Base-by-base conservation (phyloP, 2,888 invertebrate species). In the Griposia aprilina region DNA sequence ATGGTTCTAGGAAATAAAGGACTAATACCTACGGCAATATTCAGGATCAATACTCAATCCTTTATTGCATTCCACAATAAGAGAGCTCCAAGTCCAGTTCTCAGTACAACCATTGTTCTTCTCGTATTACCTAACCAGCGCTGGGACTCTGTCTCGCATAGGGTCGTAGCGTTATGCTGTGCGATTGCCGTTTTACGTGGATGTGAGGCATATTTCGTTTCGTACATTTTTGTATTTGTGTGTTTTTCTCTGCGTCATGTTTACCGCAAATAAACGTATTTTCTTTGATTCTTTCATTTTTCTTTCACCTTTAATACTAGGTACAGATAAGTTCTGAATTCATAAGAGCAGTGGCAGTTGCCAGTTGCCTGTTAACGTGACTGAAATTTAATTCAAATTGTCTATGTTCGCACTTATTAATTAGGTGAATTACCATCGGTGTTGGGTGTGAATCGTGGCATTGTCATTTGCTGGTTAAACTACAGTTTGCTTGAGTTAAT, bases 391-490 rank as follows among this genome's bases (percentile, higher is more conserved):
- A 69, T 26, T 55, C 23, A 23, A 55, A 23, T 45, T 23, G 15
- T 23, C 15, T 55, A 55, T 7, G 30, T 30, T 68, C 41, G 6
- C 26, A 50, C 10, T 41, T 23, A 41, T 17, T 55, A 26, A 67
- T 74, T 45, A 68, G 15, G 10, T 45, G 15, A 8, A 45, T 48
- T 48, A 45, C 45, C 50, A 62, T n/a, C 20, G 13, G n/a, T 26
- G 23, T 55, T 17, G 67, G 20, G 20, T 45, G 26, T 68, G 30
- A 48, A 41, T 15, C 5, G 23, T n/a, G 23, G 36, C 36, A 26
- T 30, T 75, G 62, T 62, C 26, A 50, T 45, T 72, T 50, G 23
- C 71, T 59, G 17, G 50, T 41, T n/a, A 52, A 72, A 60, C 62
- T 30, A 50, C 62, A 62, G 41, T n/a, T 41, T 45, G 17, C 3